Base-by-base conservation (phyloP, 2,888 invertebrate species). In the Villa cingulata region DNA sequence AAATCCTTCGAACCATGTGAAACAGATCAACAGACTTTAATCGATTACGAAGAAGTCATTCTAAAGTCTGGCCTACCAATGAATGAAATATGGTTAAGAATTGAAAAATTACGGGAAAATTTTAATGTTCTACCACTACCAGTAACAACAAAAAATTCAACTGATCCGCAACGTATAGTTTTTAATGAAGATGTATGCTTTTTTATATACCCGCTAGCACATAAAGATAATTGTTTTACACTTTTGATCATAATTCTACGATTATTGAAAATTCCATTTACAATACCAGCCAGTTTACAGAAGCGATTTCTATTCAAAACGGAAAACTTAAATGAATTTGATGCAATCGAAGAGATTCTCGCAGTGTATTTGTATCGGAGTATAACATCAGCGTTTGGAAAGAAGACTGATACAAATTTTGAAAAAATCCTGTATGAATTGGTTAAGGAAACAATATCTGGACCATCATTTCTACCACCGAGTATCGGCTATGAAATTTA, bases 71-170 rank as follows among this genome's bases (percentile, higher is more conserved):
- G 81, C 43, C 68, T 88, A 60, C 86, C 86, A 23, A 69, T 81
- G 59, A 75, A 78, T 60, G 79, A 80, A 55, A 72, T 86, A 53
- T 87, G 86, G 87, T 70, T 80, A 55, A 75, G 86, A 51, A 76
- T 81, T 50, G 86, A 86, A 67, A 78, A 79, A 14, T 68, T 83
- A 46, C 74, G 86, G n/a, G 82, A 80, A 58, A 75, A 77, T 17
- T 79, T 76, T 57, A 81, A 81, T 66, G 86, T 83, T 76, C 71
- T 82, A 36, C 78, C 82, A 2, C 64, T 61, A 48, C 70, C 66
- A 18, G 65, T 63, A 29, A 70, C 68, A 39, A 59, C 65, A 36
- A 60, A 70, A n/a, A 58, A 70, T 27, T 70, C 75, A 59, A 72
- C 74, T 57, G 79, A 80, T 72, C 74, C 81, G 51, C 78, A 83